Evolutionary conservation across 2,113 vertebrate species (phyloP).

Genomic region (Oreochromis spilurus): DNA sequence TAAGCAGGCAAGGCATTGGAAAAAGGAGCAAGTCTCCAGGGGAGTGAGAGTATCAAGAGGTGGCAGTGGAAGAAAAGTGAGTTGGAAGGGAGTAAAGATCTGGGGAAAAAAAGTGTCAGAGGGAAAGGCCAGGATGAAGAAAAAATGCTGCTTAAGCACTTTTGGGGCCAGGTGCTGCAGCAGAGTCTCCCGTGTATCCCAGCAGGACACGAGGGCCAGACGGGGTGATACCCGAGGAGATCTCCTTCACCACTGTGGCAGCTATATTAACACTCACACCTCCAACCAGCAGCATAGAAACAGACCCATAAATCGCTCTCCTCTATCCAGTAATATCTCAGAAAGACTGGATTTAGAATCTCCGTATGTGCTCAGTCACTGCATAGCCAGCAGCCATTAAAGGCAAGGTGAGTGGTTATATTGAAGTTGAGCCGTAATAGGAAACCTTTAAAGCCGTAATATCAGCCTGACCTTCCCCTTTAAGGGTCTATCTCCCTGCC

Average conservation of each 20-base stretch:
- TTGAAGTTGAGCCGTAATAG: slow-evolving; percentile 65
- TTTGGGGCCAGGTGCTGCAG: slow-evolving; percentile 40
- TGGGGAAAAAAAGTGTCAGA: neutral
- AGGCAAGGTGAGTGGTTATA: slow-evolving; percentile 62
- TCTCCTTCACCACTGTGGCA: slow-evolving; percentile 32
- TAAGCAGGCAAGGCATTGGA: neutral
- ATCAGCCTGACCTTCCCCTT: slow-evolving; percentile 69
- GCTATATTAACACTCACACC: slow-evolving; percentile 53
- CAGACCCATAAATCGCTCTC: slow-evolving; percentile 38
- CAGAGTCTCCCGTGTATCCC: slow-evolving; percentile 1
- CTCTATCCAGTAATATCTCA: slow-evolving; percentile 22
- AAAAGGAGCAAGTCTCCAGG: neutral
- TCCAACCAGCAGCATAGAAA: slow-evolving; percentile 16
- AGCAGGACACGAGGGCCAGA: slow-evolving; percentile 16
- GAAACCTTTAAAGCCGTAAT: slow-evolving; percentile 69
- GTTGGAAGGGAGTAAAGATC: slow-evolving; percentile 1
- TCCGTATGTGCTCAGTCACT: slow-evolving; percentile 43
- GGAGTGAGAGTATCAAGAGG: neutral
- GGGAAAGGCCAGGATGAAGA: slow-evolving; percentile 4
- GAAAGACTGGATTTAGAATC: slow-evolving; percentile 49
- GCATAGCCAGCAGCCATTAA: slow-evolving; percentile 57
- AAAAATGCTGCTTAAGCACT: slow-evolving; percentile 22
- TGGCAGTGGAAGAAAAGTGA: neutral
- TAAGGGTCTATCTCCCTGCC: slow-evolving; percentile 54
- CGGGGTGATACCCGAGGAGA: slow-evolving; percentile 7